Evolutionary conservation across 1,140 invertebrate species (phyloP), one percentile per base, ranked within the genome.

Genomic region (Tetramorium simillimum): DNA sequence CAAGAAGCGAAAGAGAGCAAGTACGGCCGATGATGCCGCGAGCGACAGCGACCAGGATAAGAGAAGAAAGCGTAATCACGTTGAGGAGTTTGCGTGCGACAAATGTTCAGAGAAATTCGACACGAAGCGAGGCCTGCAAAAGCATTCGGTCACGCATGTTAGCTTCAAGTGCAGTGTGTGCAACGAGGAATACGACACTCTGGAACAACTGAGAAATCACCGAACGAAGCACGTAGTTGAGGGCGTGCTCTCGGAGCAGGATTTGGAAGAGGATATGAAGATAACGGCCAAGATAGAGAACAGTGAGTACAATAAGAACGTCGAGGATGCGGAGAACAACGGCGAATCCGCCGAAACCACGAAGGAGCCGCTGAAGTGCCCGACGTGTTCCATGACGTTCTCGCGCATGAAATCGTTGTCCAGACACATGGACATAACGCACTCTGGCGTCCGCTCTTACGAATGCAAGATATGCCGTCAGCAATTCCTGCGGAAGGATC

Each of bases 401-500:
- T 53, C 87, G 5, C 86, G 91, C 18, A 93, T 92, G 82, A 94
- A 93, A 60, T 86, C 91, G 2, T 85, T 94, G 4, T 75, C 89
- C 12, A 92, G 90, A 78, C 94, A 94, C 24, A 49, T 92, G 0
- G 92, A 93, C 10, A 92, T 76, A 24, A 7, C n/a, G 6, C 94
- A 94, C 80, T 89, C 49, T 62, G 49, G 76, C 40, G 72, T 51
- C 0, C 89, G 92, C 24, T 46, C 18, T n/a, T 86, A 94, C 28
- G 77, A n/a, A 16, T 95, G 95, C 76, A 95, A 95, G 82, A 43
- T 93, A 18, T 95, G 95, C 43, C 81, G 78, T 24, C 89, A 94
- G 46, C 87, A 91, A 63, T 95, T 95, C 12, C 18, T 49, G 0
- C 91, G 86, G 9, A 95, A 94, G 53, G 94, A 95, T 24, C 56